Evolutionary conservation across 2,113 vertebrate genomes (phyloP), one percentile per base, ranked within the genome.

Genomic region (Anoplopoma fimbria): DNA sequence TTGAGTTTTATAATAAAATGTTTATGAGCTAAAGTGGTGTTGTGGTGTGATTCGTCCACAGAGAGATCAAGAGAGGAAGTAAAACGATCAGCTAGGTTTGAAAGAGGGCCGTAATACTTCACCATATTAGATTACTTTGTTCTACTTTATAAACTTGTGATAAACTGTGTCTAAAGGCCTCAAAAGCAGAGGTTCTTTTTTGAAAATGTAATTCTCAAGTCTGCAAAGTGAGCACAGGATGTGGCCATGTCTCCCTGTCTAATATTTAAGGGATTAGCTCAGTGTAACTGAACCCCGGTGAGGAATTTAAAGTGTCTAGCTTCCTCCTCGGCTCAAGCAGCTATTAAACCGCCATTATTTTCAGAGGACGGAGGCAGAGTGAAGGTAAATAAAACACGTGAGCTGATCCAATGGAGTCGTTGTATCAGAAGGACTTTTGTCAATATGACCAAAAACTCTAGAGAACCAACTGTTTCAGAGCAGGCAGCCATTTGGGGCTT

Each of bases 1-100:
- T 19, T 25, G 36, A 15, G 17, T 89, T 89, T 88, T 90, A 78
- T 86, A 91, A 92, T 94, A 90, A 88, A 93, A 81, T 85, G 75
- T 75, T 87, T 60, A 82, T 87, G 73, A 87, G 58, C 15, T 84
- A 21, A 87, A 82, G 33, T 33, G 73, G 67, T 82, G 62, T 64
- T 21, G 27, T 65, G 36, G 42, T 89, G 73, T 79, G 47, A 69
- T 87, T 82, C 68, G 58, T 81, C 23, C 27, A 23, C 3, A n/a
- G 25, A 58, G 23, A 63, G 29, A 12, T 69, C 4, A 10, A 34
- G 25, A 69, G 75, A 31, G 33, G 7, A 36, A 42, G 15, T 40
- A 60, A 25, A 27, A 25, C 49, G 4, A 69, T 53, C 7, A 27
- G 33, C 14, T 17, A 9, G 14, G 38, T 64, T 8, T 25, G 12